These are phyloP conservation scores for Thera britannica DNA, from an alignment of 2,888 invertebrate species.

Conservation along the genomic window DNA sequence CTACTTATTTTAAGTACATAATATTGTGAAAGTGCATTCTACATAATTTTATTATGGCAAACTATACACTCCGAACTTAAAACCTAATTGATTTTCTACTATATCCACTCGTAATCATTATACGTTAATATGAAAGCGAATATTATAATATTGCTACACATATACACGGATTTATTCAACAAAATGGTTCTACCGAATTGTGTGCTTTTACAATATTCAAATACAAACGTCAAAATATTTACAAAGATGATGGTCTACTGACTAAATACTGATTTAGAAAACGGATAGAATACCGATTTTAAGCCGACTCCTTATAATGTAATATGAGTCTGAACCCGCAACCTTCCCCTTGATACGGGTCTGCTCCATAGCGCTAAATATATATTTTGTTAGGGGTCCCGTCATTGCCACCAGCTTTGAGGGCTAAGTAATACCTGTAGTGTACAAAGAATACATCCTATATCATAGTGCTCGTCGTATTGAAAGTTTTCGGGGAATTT, in stretches of 20 bases:
- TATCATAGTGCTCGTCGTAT: too few relatives aligned
- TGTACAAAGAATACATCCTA: too few relatives aligned
- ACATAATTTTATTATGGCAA: slow-evolving; percentile 8
- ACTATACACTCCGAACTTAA: slow-evolving; percentile 2
- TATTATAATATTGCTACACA: background rate
- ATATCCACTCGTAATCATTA: background rate
- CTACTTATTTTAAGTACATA: slow-evolving; percentile 24
- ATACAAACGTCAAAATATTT: slow-evolving; percentile 11
- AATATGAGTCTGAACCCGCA: too few relatives aligned
- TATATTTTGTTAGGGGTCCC: too few relatives aligned
- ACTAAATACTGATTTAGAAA: slow-evolving; percentile 15
- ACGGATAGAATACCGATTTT: background rate
- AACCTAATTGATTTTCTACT: background rate
- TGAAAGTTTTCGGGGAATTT: too few relatives aligned
- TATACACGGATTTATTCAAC: background rate
- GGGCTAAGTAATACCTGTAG: too few relatives aligned
- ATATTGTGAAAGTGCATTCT: slow-evolving; percentile 14
- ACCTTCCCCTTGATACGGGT: too few relatives aligned
- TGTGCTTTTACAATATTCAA: background rate
- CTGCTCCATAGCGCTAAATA: too few relatives aligned
- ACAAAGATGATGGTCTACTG: slow-evolving; percentile 11
- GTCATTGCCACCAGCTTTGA: too few relatives aligned
- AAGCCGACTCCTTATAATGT: too few relatives aligned
- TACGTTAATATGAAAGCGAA: background rate
- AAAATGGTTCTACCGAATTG: background rate